A percentile compares a stretch with the other conserved stretches of the same genome.
Evolutionary conservation across 2,797 vertebrate species (phyloP).

Genomic region (Esox lucius): DNA sequence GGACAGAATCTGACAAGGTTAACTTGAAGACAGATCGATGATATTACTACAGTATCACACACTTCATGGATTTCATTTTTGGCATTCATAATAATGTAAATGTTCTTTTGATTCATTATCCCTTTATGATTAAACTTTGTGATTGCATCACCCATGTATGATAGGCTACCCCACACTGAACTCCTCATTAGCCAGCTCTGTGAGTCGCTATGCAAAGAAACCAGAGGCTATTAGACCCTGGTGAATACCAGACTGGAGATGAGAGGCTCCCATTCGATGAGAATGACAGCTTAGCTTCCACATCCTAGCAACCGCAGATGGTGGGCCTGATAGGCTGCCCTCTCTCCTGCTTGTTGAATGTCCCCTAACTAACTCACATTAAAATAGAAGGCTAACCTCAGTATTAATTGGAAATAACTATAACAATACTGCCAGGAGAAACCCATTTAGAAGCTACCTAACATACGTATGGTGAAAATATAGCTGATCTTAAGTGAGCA

Average conservation of each 20-base stretch:
- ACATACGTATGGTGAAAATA: not conserved
- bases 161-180: constrained; percentile 1
- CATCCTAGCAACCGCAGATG: constrained; percentile 43
- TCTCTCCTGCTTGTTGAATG: constrained; percentile 13
- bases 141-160: not conserved
- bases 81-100: not conserved
- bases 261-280: constrained; percentile 22
- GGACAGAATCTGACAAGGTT: no score
- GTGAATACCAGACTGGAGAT: constrained; percentile 42
- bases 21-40: not conserved
- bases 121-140: not conserved
- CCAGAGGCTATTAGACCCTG: constrained; percentile 38
- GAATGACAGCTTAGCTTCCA: constrained; percentile 14
- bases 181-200: not conserved
- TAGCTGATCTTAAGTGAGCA: not conserved
- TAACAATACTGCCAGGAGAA: not conserved
- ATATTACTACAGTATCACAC: not conserved
- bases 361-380: constrained; percentile 21
- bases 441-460: not conserved
- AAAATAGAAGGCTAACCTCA: constrained; percentile 19
- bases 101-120: not conserved
- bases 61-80: constrained; percentile 19
- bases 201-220: constrained; percentile 19
- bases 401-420: constrained; percentile 9
- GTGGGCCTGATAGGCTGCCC: constrained; percentile 24